Evolutionary conservation across 1,140 invertebrate species (phyloP), one percentile per base, ranked within the genome.

Genomic region (Rhizoglyphus robini): DNA sequence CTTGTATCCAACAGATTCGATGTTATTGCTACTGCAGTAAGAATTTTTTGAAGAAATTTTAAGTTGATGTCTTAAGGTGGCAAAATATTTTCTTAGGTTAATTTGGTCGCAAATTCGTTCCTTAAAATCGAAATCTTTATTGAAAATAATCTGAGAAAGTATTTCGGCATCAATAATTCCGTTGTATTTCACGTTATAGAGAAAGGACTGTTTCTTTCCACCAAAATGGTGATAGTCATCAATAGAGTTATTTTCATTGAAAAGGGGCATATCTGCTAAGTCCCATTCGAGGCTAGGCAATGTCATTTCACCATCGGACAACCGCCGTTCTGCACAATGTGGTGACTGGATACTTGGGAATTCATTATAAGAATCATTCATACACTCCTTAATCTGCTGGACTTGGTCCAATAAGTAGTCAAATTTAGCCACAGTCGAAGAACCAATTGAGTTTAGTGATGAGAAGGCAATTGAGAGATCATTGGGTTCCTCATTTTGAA

Each of bases 101-200:
- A 54, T 32, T 20, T 15, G 23, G 23, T 54, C 51, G 20, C 23
- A 54, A 54, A 54, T 54, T 20, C 8, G 20, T 8, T 54, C 51
- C 8, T 20, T 5, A 54, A 54, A 54, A 8, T 54, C 51, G 31
- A 8, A 54, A 32, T 54, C 51, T 32, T 54, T 54, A 23, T 54
- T 54, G 51, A 54, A 54, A 32, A 54, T 54, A 54, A 54, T 54
- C 23, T 54, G 51, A 11, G 51, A 25, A 8, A 54, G 20, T 25
- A 27, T 27, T 54, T 54, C 51, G 5, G 51, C 15, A 54, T 54
- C 51, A 23, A 54, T 32, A 25, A 54, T 32, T 8, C 51, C 31
- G 51, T 54, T 54, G 20, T 54, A 54, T 54, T 54, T 54, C 31
- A 54, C 51, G 23, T 54, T 54, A 23, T 54, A 54, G 8, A 54